Conservation (phyloP, 1,140 invertebrate species). For the Diorhabda sublineata region DNA sequence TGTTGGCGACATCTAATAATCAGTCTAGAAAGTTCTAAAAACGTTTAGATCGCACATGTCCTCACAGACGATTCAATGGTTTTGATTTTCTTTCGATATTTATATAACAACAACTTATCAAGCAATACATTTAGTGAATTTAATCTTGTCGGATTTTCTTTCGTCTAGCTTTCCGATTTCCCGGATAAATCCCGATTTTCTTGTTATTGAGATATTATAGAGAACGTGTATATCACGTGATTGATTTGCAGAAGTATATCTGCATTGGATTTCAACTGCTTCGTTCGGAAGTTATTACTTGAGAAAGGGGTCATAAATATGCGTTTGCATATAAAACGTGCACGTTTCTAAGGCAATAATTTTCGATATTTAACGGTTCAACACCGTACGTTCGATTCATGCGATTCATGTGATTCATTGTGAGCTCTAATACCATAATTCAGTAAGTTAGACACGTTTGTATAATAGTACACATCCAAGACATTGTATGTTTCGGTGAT, state of each 20-base stretch:
- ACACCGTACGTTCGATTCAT: neutral
- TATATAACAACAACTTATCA: too few species aligned
- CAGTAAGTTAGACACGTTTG: neutral
- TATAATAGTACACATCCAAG: too few species aligned
- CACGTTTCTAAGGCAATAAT: neutral
- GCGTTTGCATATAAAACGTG: neutral
- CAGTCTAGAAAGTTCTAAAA: too few species aligned
- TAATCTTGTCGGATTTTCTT: too few species aligned
- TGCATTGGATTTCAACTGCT: conserved; percentile 5
- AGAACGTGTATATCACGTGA: neutral
- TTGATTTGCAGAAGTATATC: conserved; percentile 8
- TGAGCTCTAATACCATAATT: neutral
- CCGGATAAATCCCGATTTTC: neutral
- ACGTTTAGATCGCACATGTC: too few species aligned
- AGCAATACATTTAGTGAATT: too few species aligned
- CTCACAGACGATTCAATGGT: too few species aligned
- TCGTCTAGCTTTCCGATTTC: too few species aligned
- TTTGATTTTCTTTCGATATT: too few species aligned
- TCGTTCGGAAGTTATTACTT: conserved; percentile 2
- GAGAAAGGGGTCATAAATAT: neutral
- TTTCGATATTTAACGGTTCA: neutral
- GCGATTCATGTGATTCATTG: neutral
- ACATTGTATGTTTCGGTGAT: too few species aligned
- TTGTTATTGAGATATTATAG: conserved; percentile 12
- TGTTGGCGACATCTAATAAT: too few species aligned